Evolutionary conservation across 2,888 invertebrate genomes (phyloP), one percentile per base, ranked within the genome.

Genomic region (Allygus modestus): DNA sequence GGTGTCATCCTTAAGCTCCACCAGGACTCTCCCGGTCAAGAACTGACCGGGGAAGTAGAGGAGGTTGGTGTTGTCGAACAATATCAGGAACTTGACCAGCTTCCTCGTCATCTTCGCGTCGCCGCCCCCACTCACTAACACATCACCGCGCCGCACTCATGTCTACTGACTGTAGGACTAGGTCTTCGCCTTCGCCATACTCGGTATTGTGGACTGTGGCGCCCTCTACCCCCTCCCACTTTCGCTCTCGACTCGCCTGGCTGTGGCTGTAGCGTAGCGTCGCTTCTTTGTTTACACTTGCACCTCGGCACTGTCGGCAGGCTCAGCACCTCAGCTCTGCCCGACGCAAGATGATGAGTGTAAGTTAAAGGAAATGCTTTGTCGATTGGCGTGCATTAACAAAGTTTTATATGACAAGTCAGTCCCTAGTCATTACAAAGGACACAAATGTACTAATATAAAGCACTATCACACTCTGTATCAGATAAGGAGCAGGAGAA

Each of bases 21-120:
- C 95, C 83, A 98, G 93, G 84, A 98, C 97, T 89, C 97, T 94
- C 58, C 98, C 98, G 83, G 97, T 97, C 87, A 98, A 92, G 91
- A 98, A 98, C 91, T 97, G 97, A 7, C 98, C 98, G 85, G 98
- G 98, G 90, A 98, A 98, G 91, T 98, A 98, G 85, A 98, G 91
- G 87, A 98, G 91, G 88, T 97, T 97, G 73, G 97, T 97, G 90
- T 98, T 98, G 91, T 98, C 98, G 91, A 98, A 97, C 87, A 98
- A 93, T 89, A 98, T 97, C 86, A 98, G 92, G 91, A 98, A 98
- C 92, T 98, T 98, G 87, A 97, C 93, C 88, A 98, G 92, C 92
- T 98, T 98, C 89, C 96, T 93, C 88, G 97, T 95, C 96, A 97
- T 97, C 43, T 71, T 28, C 28, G 28, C 65, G 1, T 2, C 58